Percentiles rank a stretch among this genome's conserved stretches.
phyloP scores from a whole-genome alignment of 1,140 invertebrate genomes.

The Hirudo medicinalis region DNA sequence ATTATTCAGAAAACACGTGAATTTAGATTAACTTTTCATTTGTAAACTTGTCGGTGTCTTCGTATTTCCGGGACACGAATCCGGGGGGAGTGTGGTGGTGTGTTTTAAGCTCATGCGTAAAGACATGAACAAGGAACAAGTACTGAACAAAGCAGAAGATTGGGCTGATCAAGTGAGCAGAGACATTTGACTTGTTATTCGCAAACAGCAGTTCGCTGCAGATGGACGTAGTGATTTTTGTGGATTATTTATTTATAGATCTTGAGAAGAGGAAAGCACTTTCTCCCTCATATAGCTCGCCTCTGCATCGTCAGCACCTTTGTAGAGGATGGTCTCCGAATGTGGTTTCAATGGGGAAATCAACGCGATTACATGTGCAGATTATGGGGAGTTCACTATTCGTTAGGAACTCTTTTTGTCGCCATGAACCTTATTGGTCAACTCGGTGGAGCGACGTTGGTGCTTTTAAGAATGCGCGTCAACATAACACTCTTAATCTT shows the following conservation, averaged over 20 bases:
- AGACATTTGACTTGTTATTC: conserved; percentile 1
- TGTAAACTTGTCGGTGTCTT: conserved; percentile 9
- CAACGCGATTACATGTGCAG: conserved; percentile 83
- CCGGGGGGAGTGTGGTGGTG: no score
- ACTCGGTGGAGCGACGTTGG: conserved; percentile 84
- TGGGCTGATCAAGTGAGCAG: background rate
- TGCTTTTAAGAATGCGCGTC: conserved; percentile 80
- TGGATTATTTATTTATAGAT: conserved; percentile 49
- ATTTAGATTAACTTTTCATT: conserved; percentile 2
- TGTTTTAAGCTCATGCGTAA: no score
- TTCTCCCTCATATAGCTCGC: conserved; percentile 84
- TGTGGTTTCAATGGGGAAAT: conserved; percentile 98
- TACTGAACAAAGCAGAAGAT: conserved; percentile 8
- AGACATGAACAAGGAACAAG: background rate
- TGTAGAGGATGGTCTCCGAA: conserved; percentile 92
- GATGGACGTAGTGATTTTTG: no score
- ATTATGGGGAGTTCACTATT: conserved; percentile 37
- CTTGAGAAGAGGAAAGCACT: conserved; percentile 75
- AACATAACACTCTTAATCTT: conserved; percentile 80
- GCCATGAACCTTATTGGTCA: conserved; percentile 87
- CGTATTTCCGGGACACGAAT: conserved; percentile 4
- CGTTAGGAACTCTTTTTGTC: conserved; percentile 77
- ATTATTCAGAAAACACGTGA: background rate
- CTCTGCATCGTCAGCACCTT: conserved; percentile 97
- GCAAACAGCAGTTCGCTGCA: background rate